These are phyloP conservation scores for Oopsacas minuta DNA, from an alignment of 37 sponge, comb jelly and placozoan genomes.

Conservation along the genomic window DNA sequence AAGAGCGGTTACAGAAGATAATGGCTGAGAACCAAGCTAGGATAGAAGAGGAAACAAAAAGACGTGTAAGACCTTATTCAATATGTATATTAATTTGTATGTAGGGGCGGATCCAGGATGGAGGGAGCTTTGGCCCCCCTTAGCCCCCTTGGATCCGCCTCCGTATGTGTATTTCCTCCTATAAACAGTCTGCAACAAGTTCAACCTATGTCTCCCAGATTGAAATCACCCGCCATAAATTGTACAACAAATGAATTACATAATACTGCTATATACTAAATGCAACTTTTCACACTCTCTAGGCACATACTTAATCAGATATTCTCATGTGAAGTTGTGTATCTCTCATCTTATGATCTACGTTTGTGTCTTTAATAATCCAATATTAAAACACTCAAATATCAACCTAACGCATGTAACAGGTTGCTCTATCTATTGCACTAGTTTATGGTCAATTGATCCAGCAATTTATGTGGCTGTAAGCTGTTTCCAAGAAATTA, in stretches of 20 bases:
- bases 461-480: neutral
- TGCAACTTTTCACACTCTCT: slow-evolving; percentile 11
- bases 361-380: neutral
- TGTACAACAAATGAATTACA: neutral
- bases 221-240: neutral
- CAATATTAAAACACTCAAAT: neutral
- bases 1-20: neutral
- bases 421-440: neutral
- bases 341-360: neutral
- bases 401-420: neutral
- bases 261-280: neutral
- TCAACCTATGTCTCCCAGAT: neutral
- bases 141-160: too few species aligned
- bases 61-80: neutral
- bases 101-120: too few species aligned
- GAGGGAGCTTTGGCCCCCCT: too few species aligned
- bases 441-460: neutral
- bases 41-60: neutral
- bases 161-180: too few species aligned
- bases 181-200: neutral
- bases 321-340: neutral
- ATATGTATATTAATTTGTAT: too few species aligned
- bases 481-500: neutral
- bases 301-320: slow-evolving; percentile 13
- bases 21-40: slow-evolving; percentile 19